Percentiles rank a stretch among this genome's conserved stretches.
These are phyloP conservation scores for Dinocampus coccinellae DNA, from an alignment of 2,888 invertebrate species.

Conservation along the genomic window DNA sequence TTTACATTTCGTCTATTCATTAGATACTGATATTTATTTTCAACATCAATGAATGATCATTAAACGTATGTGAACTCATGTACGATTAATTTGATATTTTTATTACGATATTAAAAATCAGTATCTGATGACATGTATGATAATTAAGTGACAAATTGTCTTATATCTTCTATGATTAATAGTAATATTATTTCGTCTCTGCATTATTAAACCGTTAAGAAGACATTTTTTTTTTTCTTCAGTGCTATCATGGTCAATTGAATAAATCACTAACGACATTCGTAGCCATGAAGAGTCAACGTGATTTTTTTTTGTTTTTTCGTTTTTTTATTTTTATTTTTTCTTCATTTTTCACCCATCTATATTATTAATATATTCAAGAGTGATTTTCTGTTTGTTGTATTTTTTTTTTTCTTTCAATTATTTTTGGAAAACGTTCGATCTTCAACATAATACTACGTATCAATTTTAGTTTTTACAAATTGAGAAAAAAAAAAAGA, in stretches of 20 bases:
- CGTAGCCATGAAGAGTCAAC: too few species aligned
- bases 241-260: not conserved
- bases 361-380: too few species aligned
- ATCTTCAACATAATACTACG: too few species aligned
- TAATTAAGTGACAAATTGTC: not conserved
- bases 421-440: too few species aligned
- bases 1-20: not conserved
- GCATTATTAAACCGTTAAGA: not conserved
- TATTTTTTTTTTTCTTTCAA: too few species aligned
- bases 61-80: not conserved
- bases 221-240: not conserved
- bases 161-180: not conserved
- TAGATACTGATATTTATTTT: too few species aligned
- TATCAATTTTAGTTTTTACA: too few species aligned
- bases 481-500: too few species aligned
- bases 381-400: too few species aligned
- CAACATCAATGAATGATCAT: not conserved
- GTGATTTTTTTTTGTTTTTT: too few species aligned
- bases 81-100: not conserved
- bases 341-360: too few species aligned
- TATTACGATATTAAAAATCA: not conserved
- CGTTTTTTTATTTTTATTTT: too few species aligned
- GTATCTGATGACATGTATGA: not conserved
- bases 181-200: not conserved
- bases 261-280: not conserved